Conservation (phyloP, 2,797 vertebrate species). For the Thamnophis elegans region DNA sequence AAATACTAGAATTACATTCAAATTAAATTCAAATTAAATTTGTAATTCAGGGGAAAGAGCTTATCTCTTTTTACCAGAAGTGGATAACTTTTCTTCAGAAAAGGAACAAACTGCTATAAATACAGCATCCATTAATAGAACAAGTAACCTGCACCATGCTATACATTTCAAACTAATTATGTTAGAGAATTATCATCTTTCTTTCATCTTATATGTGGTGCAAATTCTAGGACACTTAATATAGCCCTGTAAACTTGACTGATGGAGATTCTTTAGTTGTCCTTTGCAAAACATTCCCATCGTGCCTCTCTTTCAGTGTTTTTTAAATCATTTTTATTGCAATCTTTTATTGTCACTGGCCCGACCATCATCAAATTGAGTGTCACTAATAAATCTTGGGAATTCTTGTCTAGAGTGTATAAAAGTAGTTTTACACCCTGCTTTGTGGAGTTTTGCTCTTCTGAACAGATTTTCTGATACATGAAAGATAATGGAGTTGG, state of each 20-base stretch:
- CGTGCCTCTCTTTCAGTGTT: not conserved
- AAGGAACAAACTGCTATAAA: slow-evolving; percentile 48
- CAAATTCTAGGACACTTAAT: slow-evolving; percentile 1
- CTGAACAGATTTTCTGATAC: slow-evolving; percentile 23
- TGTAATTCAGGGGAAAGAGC: slow-evolving; percentile 40
- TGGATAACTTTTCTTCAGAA: slow-evolving; percentile 48
- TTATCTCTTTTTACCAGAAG: slow-evolving; percentile 59
- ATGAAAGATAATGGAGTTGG: slow-evolving; percentile 32
- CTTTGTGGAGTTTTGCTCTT: slow-evolving; percentile 26
- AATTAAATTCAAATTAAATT: slow-evolving; percentile 52
- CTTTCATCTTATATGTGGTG: slow-evolving; percentile 6
- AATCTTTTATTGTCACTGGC: slow-evolving; percentile 31
- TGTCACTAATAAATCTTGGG: slow-evolving; percentile 38
- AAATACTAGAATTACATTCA: not conserved
- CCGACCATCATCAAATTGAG: slow-evolving; percentile 12
- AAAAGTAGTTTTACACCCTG: slow-evolving; percentile 40
- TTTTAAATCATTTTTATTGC: slow-evolving; percentile 27
- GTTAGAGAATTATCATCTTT: not conserved
- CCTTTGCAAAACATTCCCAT: slow-evolving; percentile 38
- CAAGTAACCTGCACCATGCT: slow-evolving; percentile 42
- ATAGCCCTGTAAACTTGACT: slow-evolving; percentile 21
- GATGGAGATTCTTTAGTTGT: slow-evolving; percentile 22
- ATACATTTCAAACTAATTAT: not conserved
- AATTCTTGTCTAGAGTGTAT: slow-evolving; percentile 30
- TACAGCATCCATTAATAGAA: slow-evolving; percentile 50